Percentiles rank a stretch among this genome's conserved stretches.
phyloP scores from a whole-genome alignment of 2,888 invertebrate species.

The Hyalella azteca region DNA sequence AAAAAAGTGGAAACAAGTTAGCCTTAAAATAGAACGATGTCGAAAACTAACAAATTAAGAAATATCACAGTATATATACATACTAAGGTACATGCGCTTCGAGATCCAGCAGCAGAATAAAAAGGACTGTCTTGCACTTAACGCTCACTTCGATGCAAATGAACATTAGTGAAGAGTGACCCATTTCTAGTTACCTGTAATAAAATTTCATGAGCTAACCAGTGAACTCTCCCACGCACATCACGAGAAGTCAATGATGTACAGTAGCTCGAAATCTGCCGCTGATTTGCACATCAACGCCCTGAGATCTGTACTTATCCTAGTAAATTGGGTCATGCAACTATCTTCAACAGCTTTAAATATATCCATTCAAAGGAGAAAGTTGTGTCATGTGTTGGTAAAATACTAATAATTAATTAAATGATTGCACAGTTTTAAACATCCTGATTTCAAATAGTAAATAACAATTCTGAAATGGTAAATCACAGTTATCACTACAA shows the following conservation, averaged over 20 bases:
- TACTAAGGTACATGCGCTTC: not conserved
- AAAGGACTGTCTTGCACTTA: not conserved
- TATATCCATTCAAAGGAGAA: no score
- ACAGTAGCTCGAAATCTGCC: not conserved
- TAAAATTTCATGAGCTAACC: no score
- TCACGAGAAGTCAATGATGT: not conserved
- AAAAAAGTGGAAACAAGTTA: slow-evolving; percentile 28
- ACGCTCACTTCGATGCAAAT: not conserved
- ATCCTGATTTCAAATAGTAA: no score
- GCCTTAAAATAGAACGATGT: slow-evolving; percentile 13
- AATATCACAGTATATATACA: slow-evolving; percentile 24
- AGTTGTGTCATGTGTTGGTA: no score
- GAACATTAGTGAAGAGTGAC: not conserved
- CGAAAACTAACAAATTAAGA: slow-evolving; percentile 13
- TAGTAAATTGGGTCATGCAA: no score
- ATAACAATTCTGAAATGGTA: no score
- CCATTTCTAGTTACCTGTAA: no score
- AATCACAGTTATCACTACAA: no score
- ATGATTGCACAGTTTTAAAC: no score
- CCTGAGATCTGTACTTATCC: slow-evolving; percentile 1
- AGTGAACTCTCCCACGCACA: no score
- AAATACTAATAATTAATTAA: no score
- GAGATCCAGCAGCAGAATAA: not conserved
- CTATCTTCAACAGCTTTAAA: no score
- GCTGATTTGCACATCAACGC: not conserved